These are phyloP conservation scores for Rhinoderma darwinii DNA, from an alignment of 2,113 vertebrate species.

Conservation along the genomic window DNA sequence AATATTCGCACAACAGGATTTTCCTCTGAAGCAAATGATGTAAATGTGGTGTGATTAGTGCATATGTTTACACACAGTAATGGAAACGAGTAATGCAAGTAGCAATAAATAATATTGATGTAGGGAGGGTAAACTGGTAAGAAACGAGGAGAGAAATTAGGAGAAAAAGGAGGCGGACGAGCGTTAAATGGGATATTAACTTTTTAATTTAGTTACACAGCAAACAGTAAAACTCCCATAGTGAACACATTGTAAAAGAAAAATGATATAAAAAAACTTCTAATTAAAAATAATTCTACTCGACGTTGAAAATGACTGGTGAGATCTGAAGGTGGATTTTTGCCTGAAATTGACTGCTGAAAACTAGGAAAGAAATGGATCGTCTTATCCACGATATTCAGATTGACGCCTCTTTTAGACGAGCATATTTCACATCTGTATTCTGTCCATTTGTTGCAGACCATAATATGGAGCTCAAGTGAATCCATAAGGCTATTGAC, in stretches of 20 bases:
- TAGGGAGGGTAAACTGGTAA: neutral
- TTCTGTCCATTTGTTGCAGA: no score
- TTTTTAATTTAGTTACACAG: conserved; percentile 13
- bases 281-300: neutral
- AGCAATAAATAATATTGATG: conserved; percentile 33
- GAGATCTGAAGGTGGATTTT: neutral
- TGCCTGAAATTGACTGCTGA: neutral
- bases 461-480: no score
- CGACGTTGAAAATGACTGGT: neutral
- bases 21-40: conserved; percentile 27
- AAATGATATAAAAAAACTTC: neutral
- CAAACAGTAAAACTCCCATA: neutral
- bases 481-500: no score
- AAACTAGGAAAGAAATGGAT: neutral
- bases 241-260: neutral
- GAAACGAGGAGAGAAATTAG: no score
- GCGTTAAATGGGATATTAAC: neutral
- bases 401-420: no score
- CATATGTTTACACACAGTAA: conserved; percentile 38
- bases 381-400: neutral
- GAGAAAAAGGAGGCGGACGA: neutral
- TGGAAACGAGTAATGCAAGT: conserved; percentile 35
- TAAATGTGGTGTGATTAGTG: conserved; percentile 38
- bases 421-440: no score
- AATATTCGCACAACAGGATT: conserved; percentile 30